Evolutionary conservation across 2,797 vertebrate species (phyloP), one percentile per base, ranked within the genome.

Genomic region (Ambastaia sidthimunki): DNA sequence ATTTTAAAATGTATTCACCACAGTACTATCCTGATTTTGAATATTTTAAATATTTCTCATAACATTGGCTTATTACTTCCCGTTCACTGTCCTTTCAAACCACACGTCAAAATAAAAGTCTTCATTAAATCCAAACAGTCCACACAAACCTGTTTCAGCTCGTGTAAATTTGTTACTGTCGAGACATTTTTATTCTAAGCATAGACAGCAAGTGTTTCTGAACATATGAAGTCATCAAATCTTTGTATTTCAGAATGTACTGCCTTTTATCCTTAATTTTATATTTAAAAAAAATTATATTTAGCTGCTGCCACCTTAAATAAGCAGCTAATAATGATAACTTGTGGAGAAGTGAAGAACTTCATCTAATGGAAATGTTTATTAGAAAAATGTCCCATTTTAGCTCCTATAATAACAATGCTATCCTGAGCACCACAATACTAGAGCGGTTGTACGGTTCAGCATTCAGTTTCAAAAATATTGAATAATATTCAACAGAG

Each of bases 51-150:
- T 71, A 62, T 71, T 78, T 41, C 34, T 44, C 59, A 44, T 55
- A 31, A 44, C 18, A 48, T 65, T 62, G 37, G 31, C 44, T 19
- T 41, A 4, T 54, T 54, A 72, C 59, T 79, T 79, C 77, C 77
- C 55, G 59, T 66, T 63, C 7, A 2, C 7, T 11, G 19, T 44
- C 23, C 2, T 21, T 0, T 28, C 19, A 28, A 72, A 65, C 9
- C 3, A 55, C 7, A 2, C 16, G 69, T 57, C 69, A 79, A 79
- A 79, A 79, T 72, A 72, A 72, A 79, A 21, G 77, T 79, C 69
- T 21, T 5, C 12, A 3, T 60, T 1, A 34, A 13, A 37, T 1
- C 34, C 6, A 37, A 44, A 44, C 9, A 10, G 12, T 13, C 21
- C 57, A 59, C 12, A 6, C 15, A 18, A 5, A 44, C 9, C 34